These are phyloP conservation scores for Macaria liturata DNA, from an alignment of 2,888 invertebrate species.

Conservation along the genomic window DNA sequence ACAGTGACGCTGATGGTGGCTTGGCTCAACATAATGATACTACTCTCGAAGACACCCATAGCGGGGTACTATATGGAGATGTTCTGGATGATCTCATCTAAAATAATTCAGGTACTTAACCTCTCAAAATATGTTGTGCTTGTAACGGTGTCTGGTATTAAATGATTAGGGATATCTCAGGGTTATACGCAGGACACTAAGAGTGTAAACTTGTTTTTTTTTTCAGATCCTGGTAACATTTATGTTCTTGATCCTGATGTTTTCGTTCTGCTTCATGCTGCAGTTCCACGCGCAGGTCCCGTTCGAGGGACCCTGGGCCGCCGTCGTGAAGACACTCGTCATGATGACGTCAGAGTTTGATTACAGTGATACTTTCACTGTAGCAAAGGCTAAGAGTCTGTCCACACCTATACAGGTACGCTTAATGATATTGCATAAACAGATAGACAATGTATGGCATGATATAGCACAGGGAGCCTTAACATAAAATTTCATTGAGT, in stretches of 20 bases:
- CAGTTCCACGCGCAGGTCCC: constrained; percentile 64
- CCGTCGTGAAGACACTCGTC: constrained; percentile 79
- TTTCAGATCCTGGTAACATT: constrained; percentile 77
- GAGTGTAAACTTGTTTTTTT: background rate
- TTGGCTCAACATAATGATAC: constrained; percentile 82
- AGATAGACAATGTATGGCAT: no score
- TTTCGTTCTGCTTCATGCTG: constrained; percentile 80
- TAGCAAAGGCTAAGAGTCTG: background rate
- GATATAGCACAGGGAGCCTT: no score
- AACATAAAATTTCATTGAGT: no score
- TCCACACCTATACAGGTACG: background rate
- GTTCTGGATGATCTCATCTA: constrained; percentile 81
- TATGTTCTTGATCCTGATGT: constrained; percentile 77
- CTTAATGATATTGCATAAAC: no score
- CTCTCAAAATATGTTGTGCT: no score
- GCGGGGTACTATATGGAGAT: constrained; percentile 83
- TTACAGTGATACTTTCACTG: constrained; percentile 34
- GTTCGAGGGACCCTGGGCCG: constrained; percentile 73
- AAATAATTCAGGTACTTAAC: constrained; percentile 74
- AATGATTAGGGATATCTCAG: no score
- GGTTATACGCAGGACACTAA: no score
- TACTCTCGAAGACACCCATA: constrained; percentile 78
- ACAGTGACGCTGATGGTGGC: constrained; percentile 37
- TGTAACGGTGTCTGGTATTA: no score
- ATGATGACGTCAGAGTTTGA: constrained; percentile 85